A percentile compares a stretch with the other conserved stretches of the same genome.
These are phyloP conservation scores for Lepus europaeus DNA, from an alignment of 2,113 vertebrate genomes.

Conservation along the genomic window DNA sequence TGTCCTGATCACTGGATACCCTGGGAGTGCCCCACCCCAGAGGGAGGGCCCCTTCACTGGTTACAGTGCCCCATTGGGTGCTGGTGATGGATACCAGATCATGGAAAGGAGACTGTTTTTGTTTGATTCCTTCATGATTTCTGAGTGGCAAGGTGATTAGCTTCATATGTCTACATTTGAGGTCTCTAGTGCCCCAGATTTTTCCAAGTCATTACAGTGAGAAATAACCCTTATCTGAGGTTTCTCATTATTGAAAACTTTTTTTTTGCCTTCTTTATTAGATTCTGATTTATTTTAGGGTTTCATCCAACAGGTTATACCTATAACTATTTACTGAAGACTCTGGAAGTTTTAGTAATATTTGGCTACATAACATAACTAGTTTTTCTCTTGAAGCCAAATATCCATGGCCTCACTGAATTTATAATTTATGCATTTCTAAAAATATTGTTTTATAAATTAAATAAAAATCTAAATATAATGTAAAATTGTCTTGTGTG, in stretches of 20 bases:
- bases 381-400: neutral
- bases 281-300: neutral
- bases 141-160: neutral
- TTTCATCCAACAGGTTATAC: neutral
- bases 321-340: neutral
- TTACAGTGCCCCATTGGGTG: neutral
- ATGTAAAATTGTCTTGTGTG: neutral
- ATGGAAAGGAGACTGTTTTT: neutral
- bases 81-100: fast-evolving
- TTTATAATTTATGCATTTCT: neutral
- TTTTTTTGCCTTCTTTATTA: neutral
- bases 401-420: neutral
- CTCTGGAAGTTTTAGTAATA: neutral
- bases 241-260: neutral
- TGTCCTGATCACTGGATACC: neutral
- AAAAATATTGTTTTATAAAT: neutral
- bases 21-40: neutral
- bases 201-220: neutral
- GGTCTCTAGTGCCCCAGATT: neutral
- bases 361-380: neutral
- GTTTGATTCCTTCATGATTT: fast-evolving
- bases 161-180: neutral
- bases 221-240: neutral
- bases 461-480: neutral
- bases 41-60: neutral